Evolutionary conservation across 2,797 vertebrate genomes (phyloP).

Genomic region (Enteromius fasciolatus): DNA sequence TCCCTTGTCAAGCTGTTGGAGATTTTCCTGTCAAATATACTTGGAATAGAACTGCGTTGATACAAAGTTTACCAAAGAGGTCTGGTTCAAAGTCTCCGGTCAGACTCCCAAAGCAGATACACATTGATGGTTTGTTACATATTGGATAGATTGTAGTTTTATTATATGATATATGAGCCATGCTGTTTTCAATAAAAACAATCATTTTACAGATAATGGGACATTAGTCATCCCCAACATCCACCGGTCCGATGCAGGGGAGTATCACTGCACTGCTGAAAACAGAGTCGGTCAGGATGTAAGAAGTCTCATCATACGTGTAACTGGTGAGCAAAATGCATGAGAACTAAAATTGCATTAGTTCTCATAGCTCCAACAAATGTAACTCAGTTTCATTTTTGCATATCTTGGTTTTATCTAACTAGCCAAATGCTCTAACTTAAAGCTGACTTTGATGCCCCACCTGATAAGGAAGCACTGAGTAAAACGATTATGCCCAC

Average conservation of each 20-base stretch:
- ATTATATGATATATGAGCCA: background rate
- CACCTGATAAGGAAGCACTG: background rate
- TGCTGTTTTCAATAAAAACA: background rate
- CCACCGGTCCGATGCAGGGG: constrained; percentile 70
- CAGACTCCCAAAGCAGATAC: constrained; percentile 50
- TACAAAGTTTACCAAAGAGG: background rate
- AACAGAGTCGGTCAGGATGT: constrained; percentile 74
- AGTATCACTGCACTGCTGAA: constrained; percentile 76
- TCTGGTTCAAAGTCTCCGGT: constrained; percentile 15
- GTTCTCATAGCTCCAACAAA: background rate
- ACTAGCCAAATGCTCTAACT: constrained; percentile 60
- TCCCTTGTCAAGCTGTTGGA: constrained; percentile 77
- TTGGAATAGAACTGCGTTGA: constrained; percentile 67
- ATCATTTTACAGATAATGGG: constrained; percentile 67
- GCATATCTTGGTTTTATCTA: constrained; percentile 1
- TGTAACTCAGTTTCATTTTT: background rate
- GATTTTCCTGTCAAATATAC: constrained; percentile 73
- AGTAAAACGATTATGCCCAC: background rate
- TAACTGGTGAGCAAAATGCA: constrained; percentile 66
- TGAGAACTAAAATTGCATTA: background rate
- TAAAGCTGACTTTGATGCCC: constrained; percentile 62
- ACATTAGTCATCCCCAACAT: constrained; percentile 71
- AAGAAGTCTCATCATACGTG: constrained; percentile 64
- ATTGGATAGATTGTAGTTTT: background rate
- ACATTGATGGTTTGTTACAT: constrained; percentile 66